These are phyloP conservation scores for Bubalus kerabau DNA, from an alignment of 2,113 vertebrate species.

Conservation along the genomic window DNA sequence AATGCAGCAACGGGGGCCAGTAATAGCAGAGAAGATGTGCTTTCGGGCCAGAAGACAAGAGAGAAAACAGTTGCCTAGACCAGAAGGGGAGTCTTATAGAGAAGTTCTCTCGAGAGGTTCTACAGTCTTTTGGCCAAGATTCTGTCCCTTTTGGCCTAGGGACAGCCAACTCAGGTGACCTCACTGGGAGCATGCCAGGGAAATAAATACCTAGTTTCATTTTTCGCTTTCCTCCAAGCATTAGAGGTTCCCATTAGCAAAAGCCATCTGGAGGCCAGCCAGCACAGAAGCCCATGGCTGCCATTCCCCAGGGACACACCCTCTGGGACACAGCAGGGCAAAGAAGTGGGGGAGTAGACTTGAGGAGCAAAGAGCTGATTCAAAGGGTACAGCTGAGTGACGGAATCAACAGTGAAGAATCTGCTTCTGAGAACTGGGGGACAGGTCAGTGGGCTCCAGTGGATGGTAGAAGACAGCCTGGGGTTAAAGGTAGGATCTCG, in stretches of 20 bases:
- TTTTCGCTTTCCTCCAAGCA: background rate
- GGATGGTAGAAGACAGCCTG: background rate
- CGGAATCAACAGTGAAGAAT: background rate
- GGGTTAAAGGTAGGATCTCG: background rate
- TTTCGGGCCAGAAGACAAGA: background rate
- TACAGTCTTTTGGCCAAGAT: background rate
- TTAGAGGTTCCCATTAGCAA: background rate
- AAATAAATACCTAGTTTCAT: background rate
- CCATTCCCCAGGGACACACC: background rate
- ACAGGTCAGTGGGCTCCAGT: background rate
- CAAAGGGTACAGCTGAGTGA: background rate
- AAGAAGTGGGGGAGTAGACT: background rate
- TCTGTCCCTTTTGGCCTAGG: background rate
- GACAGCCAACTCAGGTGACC: background rate
- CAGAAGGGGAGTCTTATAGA: background rate
- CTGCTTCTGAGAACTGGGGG: background rate
- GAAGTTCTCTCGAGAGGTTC: background rate
- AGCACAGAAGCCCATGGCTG: background rate
- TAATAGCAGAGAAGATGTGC: background rate
- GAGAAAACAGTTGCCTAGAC: background rate
- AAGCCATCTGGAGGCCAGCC: background rate
- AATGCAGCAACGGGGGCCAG: background rate
- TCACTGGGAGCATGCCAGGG: background rate
- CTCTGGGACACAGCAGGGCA: background rate
- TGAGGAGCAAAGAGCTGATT: background rate